Percentiles rank a stretch among this genome's conserved stretches.
These are phyloP conservation scores for Trachelus troglodyta DNA, from an alignment of 2,888 invertebrate genomes.

Conservation along the genomic window DNA sequence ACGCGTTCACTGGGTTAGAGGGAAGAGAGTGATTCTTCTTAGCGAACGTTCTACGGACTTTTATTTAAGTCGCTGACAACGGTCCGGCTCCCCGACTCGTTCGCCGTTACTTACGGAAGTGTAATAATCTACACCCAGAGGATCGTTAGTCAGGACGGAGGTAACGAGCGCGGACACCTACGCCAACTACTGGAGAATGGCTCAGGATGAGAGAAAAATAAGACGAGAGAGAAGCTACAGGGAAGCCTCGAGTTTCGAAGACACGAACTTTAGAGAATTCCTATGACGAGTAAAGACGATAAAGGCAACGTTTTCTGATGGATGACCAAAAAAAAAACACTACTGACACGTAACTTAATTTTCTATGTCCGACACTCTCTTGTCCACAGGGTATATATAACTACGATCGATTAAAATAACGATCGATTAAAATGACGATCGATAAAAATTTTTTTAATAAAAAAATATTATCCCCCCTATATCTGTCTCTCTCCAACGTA, in stretches of 20 bases:
- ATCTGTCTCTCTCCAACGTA: not conserved
- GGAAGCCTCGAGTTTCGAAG: not conserved
- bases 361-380: not conserved
- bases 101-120: constrained; percentile 20
- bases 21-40: not conserved
- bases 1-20: not conserved
- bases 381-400: not conserved
- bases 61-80: not conserved
- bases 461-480: not conserved
- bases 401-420: not conserved
- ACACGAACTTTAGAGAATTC: not conserved
- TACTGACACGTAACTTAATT: not conserved
- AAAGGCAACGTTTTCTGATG: not conserved
- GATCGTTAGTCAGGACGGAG: not conserved
- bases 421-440: not conserved
- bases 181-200: constrained; percentile 9
- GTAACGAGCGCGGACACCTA: not conserved
- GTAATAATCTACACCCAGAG: constrained; percentile 18
- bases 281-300: not conserved
- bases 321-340: not conserved
- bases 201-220: constrained; percentile 14
- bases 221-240: constrained; percentile 22
- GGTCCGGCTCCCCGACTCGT: constrained; percentile 1
- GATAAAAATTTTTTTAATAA: not conserved
- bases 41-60: not conserved